Base-by-base conservation (phyloP, 1,140 invertebrate species). In the Cydia strobilella region DNA sequence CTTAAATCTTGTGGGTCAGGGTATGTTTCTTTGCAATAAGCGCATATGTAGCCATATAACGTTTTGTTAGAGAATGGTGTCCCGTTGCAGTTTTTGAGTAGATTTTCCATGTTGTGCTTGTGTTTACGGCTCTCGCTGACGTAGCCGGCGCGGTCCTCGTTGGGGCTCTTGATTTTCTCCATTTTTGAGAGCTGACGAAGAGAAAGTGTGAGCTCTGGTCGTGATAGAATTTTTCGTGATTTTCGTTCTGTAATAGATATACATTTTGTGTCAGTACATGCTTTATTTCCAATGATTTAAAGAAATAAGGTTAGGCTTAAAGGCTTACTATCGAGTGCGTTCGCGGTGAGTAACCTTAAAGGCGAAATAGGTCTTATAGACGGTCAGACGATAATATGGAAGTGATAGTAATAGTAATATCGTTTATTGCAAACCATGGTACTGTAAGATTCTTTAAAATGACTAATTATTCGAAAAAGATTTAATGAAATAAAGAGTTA, bases 51-150 rank as follows among this genome's bases (percentile, higher is more conserved):
- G 0, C 90, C 90, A 0, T 84, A 74, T 1, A 92, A 66, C 0
- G 86, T 88, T 76, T 89, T 92, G 66, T 89, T 89, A 0, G 79
- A 85, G 45, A 92, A 92, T 0, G 90, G 89, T 1, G 89, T 90
- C 18, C 86, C 89, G 75, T 91, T 92, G 0, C 89, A 92, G 39
- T 90, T 84, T 79, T 90, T 91, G 0, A 92, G 65, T 13, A 92
- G 79, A 15, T 88, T 90, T 10, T 87, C 81, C 0, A 89, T 79
- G 66, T 92, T 92, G 0, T 72, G n/a, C 39, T 80, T 80, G 73
- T 91, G 84, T 66, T 91, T 91, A 6, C 80, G 80, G 23, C 82
- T 87, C 9, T 90, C 87, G 20, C 78, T 85, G 1, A 86, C 51
- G n/a, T 82, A 74, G 13, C 77, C 65, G 20, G 23, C 39, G 48